phyloP scores from a whole-genome alignment of 2,797 vertebrate genomes.

The Sebastes variabilis region DNA sequence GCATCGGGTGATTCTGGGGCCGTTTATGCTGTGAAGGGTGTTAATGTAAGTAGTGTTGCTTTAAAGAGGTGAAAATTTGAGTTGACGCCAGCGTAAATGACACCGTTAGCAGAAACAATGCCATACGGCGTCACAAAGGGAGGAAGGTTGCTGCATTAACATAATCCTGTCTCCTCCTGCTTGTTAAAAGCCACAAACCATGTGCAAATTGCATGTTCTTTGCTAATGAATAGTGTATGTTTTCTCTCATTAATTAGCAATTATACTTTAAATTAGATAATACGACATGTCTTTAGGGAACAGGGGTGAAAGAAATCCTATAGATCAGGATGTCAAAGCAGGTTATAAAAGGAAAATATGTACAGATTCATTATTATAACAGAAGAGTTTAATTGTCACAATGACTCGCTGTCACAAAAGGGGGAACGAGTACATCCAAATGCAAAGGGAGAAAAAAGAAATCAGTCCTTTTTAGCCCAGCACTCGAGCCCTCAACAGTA shows the following conservation, averaged over 20 bases:
- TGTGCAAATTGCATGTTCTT: background rate
- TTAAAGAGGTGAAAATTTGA: constrained; percentile 13
- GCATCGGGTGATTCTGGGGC: background rate
- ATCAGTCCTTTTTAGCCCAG: constrained; percentile 6
- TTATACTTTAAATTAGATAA: background rate
- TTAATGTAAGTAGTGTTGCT: constrained; percentile 5
- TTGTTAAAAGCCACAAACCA: background rate
- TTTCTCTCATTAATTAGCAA: background rate
- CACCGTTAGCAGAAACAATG: no score
- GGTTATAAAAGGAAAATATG: background rate
- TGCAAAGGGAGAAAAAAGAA: background rate
- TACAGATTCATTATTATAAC: background rate
- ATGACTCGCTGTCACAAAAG: background rate
- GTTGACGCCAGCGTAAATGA: background rate
- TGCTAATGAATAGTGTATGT: background rate
- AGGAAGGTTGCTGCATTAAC: background rate
- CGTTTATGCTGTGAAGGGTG: background rate
- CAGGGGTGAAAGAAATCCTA: no score
- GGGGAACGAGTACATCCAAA: background rate
- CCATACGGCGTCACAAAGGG: background rate
- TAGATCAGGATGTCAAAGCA: background rate
- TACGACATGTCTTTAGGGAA: background rate
- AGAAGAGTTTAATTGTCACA: background rate
- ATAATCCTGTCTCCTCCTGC: background rate
- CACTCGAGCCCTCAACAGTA: constrained; percentile 41